A percentile compares a stretch with the other conserved stretches of the same genome.
These are phyloP conservation scores for Archaeoteleia sp. DNA, from an alignment of 2,888 invertebrate genomes.

Conservation along the genomic window DNA sequence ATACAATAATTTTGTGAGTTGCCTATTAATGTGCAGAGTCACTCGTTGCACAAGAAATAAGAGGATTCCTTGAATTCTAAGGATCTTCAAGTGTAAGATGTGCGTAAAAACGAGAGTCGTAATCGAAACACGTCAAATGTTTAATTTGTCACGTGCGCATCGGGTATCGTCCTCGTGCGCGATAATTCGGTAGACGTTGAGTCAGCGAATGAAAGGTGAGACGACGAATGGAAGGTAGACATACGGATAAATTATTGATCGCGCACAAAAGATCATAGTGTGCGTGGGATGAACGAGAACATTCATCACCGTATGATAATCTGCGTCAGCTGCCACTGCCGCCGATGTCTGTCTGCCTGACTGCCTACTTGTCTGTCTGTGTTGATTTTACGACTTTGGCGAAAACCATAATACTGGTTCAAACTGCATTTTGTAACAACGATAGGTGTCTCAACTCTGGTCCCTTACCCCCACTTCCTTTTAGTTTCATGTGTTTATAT, in stretches of 20 bases:
- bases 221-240: constrained; percentile 49
- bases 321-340: constrained; percentile 1
- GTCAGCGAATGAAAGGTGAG: constrained; percentile 44
- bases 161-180: constrained; percentile 1
- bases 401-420: constrained; percentile 15
- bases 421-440: neutral
- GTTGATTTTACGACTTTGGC: constrained; percentile 8
- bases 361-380: neutral
- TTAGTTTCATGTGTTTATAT: neutral
- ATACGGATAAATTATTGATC: constrained; percentile 45
- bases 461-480: neutral
- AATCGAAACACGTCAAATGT: constrained; percentile 12
- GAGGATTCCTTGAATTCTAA: no score
- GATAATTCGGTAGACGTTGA: constrained; percentile 29
- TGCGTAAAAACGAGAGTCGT: constrained; percentile 8
- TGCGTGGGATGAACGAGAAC: constrained; percentile 49
- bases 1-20: no score
- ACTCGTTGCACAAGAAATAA: no score
- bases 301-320: constrained; percentile 45
- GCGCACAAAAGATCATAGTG: constrained; percentile 48
- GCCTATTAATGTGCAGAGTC: no score
- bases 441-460: constrained; percentile 1
- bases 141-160: constrained; percentile 17
- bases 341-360: neutral
- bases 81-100: no score